Evolutionary conservation across 2,888 invertebrate species (phyloP).

Genomic region (Labia minor): DNA sequence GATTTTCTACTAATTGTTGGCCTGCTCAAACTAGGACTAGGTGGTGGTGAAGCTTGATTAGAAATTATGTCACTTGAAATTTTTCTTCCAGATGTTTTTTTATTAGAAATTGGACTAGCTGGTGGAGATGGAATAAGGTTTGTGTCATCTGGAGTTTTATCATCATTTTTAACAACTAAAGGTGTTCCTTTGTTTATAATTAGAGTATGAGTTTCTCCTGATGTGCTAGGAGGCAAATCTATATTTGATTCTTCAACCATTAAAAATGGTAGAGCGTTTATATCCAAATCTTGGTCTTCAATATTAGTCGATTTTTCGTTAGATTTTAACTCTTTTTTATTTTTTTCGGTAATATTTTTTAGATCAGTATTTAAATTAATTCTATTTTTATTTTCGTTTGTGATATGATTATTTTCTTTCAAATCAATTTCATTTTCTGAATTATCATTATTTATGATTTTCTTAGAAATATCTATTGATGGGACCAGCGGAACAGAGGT

Average conservation of each 20-base stretch:
- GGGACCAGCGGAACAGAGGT: not conserved
- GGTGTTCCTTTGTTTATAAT: no score
- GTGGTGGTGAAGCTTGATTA: no score
- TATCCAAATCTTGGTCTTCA: slow-evolving; percentile 43
- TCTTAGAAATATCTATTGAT: slow-evolving; percentile 20
- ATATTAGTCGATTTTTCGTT: slow-evolving; percentile 32
- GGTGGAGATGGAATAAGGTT: no score
- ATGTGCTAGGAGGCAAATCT: slow-evolving; percentile 9
- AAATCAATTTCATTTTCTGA: slow-evolving; percentile 18
- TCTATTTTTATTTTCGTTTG: slow-evolving; percentile 18
- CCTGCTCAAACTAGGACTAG: no score
- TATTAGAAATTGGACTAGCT: no score
- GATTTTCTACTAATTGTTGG: no score
- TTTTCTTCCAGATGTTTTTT: no score
- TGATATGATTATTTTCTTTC: slow-evolving; percentile 15
- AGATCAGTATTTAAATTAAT: slow-evolving; percentile 16
- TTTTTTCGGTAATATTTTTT: slow-evolving; percentile 31
- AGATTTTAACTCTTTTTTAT: slow-evolving; percentile 38
- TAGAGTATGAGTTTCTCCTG: not conserved
- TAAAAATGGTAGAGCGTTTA: slow-evolving; percentile 66
- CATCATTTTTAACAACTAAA: no score
- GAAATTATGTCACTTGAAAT: no score
- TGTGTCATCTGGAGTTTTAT: no score
- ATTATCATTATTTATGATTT: slow-evolving; percentile 19
- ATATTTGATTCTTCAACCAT: slow-evolving; percentile 49